A percentile compares a stretch with the other conserved stretches of the same genome.
These are phyloP conservation scores for Pica pica DNA, from an alignment of 2,113 vertebrate genomes.

Conservation along the genomic window DNA sequence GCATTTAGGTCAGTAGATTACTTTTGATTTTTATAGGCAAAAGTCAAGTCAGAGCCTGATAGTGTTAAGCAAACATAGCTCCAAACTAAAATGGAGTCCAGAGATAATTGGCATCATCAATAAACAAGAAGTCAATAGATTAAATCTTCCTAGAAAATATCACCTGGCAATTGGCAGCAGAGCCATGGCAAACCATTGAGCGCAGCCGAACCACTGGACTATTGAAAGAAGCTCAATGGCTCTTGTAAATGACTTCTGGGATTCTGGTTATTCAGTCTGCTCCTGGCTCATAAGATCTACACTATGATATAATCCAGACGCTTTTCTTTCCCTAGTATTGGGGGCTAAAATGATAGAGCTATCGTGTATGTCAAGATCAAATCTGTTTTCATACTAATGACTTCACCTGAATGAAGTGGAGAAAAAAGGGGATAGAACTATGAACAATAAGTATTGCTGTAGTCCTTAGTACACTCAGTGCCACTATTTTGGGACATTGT, in stretches of 20 bases:
- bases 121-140: not conserved
- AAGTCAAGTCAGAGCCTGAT: not conserved
- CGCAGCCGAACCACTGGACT: not conserved
- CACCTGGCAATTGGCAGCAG: not conserved
- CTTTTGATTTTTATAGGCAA: not conserved
- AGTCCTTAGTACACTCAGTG: not conserved
- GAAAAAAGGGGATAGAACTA: not conserved
- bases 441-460: not conserved
- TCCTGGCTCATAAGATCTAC: not conserved
- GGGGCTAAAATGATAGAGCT: not conserved
- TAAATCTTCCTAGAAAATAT: not conserved
- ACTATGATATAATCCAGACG: not conserved
- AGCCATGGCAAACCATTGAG: not conserved
- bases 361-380: not conserved
- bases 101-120: slow-evolving; percentile 3
- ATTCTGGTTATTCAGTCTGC: not conserved
- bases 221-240: not conserved
- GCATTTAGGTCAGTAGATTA: not conserved
- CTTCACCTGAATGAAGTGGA: not conserved
- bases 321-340: not conserved
- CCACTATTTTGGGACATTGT: not conserved
- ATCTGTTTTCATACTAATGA: not conserved
- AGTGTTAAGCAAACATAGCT: not conserved
- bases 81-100: not conserved
- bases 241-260: not conserved